Evolutionary conservation across 2,113 vertebrate species (phyloP).

Genomic region (Tyto alba): DNA sequence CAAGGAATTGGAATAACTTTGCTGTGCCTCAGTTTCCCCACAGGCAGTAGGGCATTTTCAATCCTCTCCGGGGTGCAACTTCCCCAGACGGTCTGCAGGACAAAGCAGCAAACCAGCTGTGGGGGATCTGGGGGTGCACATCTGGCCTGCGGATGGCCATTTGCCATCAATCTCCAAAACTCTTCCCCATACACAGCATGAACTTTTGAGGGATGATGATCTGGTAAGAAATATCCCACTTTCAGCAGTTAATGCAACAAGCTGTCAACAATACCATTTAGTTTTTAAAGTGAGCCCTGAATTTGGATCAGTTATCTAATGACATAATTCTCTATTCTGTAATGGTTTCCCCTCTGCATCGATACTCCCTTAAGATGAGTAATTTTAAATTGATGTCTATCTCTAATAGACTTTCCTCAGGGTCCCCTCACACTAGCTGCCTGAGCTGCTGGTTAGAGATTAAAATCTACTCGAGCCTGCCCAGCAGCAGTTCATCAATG

Average conservation of each 20-base stretch:
- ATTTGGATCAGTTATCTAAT: background rate
- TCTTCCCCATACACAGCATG: background rate
- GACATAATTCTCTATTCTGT: background rate
- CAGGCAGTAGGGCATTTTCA: background rate
- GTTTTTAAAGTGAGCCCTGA: background rate
- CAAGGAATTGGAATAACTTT: accelerated
- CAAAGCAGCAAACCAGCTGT: background rate
- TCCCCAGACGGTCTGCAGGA: background rate
- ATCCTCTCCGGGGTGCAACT: background rate
- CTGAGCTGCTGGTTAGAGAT: conserved; percentile 34
- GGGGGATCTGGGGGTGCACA: background rate
- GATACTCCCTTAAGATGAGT: background rate
- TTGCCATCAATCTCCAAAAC: background rate
- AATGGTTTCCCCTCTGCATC: background rate
- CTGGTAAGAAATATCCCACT: background rate
- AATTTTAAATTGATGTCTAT: conserved; percentile 32
- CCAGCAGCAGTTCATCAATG: conserved; percentile 49
- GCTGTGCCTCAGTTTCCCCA: background rate
- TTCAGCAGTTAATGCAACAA: background rate
- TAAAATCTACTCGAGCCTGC: conserved; percentile 33
- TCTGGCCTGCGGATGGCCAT: background rate
- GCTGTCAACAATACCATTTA: background rate
- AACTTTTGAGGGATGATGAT: accelerated
- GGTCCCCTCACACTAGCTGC: background rate
- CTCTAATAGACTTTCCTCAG: conserved; percentile 22